Evolutionary conservation across 1,140 invertebrate species (phyloP), one percentile per base, ranked within the genome.

Genomic region (Pentalonia nigronervosa): DNA sequence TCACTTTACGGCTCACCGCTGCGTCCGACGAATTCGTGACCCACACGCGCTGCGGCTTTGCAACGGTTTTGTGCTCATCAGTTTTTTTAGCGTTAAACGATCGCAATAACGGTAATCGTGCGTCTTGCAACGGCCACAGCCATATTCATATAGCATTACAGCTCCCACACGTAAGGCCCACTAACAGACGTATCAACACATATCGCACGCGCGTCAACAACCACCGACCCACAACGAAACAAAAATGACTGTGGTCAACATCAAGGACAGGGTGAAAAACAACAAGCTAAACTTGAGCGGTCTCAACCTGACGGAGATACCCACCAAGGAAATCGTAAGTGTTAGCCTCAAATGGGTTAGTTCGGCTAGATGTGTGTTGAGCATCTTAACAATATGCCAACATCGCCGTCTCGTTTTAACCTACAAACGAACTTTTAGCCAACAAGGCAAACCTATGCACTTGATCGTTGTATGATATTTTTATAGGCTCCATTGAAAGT

Each of bases 271-370:
- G 56, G 81, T 93, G 23, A 93, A 93, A 36, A 93, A 93, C 23
- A 93, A 93, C 48, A 93, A 93, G 50, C 48, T 93, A 48, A 93
- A 93, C 34, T 56, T 93, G 48, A 93, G 91, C 50, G 91, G 91
- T 56, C 48, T 48, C 34, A 50, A 53, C 6, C 14, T 93, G 21
- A 93, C 91, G 14, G 91, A 93, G 56, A 93, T 93, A 93, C 91
- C 91, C 21, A 23, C 25, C 14, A 93, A 93, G 56, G 91, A 93
- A 93, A 86, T 93, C 41, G 91, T 93, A 45, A 93, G 91, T 93
- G 20, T 48, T 53, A 1, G 7, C 25, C n/a, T 17, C 9, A 25
- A 30, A 50, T 20, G 48, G 7, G 4, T 45, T 48, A 7, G 9
- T 87, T 8, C 45, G 30, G 9, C 23, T 48, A 8, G 4, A 45